Base-by-base conservation (phyloP, 2,888 invertebrate genomes). In the Drosophila leonis region DNA sequence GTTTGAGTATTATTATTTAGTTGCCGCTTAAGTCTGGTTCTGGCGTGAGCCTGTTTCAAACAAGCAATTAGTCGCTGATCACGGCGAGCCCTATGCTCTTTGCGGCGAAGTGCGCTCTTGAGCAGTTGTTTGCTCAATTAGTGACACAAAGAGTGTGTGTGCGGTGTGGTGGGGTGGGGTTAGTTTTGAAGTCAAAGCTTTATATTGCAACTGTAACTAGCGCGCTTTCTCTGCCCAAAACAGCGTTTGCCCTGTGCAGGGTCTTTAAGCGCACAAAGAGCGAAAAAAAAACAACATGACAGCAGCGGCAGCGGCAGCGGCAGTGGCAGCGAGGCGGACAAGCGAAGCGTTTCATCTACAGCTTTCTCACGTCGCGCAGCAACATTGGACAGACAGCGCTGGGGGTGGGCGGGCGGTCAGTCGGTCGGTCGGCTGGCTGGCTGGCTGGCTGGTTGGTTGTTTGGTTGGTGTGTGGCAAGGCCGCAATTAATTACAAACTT, bases 401-500 rank as follows among this genome's bases (percentile, higher is more conserved):
- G 29, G 29, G 41, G 42, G 73, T 18, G 56, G 54, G 39, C n/a
- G 27, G 39, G 48, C 20, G 24, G 48, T 15, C 13, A 20, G 55
- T 27, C 13, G 20, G 48, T 18, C 13, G 41, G 41, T 56, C n/a
- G 51, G 72, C 69, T 12, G n/a, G 42, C 13, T 24, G 24, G 24
- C 24, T 24, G 24, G n/a, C n/a, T n/a, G n/a, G n/a, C n/a, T 18
- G 18, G 54, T 33, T 15, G 27, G 44, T 42, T 15, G 20, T 31
- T 18, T n/a, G 37, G 54, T 55, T 29, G 56, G 73, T 72, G 78
- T 78, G 60, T 71, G 78, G 76, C 89, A 89, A 89, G 89, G 89
- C 89, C 89, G 87, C 87, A 89, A 84, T 84, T 84, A 89, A 89
- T 89, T 79, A 84, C 89, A 83, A 88, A 83, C 89, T 86, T 83